Evolutionary conservation across 2,797 vertebrate genomes (phyloP).

Genomic region (Acropternis orthonyx): DNA sequence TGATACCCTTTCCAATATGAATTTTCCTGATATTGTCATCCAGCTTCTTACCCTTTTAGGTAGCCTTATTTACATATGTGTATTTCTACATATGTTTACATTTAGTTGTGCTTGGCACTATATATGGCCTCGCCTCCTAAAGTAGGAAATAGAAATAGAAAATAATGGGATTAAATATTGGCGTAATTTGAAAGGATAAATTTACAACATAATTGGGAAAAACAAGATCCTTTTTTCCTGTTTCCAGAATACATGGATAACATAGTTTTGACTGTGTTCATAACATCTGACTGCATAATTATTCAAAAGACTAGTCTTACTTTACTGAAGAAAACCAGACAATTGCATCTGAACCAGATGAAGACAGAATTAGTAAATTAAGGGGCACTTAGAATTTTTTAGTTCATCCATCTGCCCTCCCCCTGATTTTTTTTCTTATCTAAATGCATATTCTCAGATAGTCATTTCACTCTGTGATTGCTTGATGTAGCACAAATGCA

Average conservation of each 20-base stretch:
- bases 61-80: neutral
- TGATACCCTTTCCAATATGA: neutral
- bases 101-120: neutral
- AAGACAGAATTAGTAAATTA: neutral
- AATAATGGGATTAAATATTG: neutral
- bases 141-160: neutral
- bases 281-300: neutral
- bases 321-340: neutral
- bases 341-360: neutral
- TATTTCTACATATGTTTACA: neutral
- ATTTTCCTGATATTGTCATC: neutral
- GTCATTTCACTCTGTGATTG: neutral
- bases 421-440: neutral
- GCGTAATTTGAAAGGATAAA: neutral
- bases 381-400: neutral
- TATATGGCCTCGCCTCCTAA: neutral
- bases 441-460: neutral
- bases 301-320: neutral
- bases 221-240: neutral
- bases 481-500: neutral
- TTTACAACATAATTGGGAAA: neutral
- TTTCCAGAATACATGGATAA: neutral
- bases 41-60: neutral
- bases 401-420: fast-evolving
- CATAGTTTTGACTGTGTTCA: neutral